Conservation (phyloP, 2,888 invertebrate genomes). For the Trachelus iudaicus region DNA sequence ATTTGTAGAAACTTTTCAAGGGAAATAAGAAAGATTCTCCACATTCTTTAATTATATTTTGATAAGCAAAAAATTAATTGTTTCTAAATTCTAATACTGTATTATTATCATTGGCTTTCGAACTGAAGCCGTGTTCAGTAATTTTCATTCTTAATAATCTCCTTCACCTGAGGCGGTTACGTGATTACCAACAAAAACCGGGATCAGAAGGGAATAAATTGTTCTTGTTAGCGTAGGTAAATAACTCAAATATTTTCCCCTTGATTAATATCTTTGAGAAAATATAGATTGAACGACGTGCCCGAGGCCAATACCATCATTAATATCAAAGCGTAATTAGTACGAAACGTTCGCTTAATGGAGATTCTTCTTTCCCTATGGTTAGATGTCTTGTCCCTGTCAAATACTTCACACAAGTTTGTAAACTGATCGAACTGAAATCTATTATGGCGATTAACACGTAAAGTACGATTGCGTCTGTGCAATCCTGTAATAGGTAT, state of each 20-base stretch:
- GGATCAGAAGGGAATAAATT: background rate
- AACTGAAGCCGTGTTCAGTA: background rate
- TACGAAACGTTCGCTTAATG: background rate
- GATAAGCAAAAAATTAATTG: background rate
- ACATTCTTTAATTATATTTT: background rate
- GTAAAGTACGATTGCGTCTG: background rate
- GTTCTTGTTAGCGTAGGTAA: background rate
- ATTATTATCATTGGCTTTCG: background rate
- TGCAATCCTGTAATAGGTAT: background rate
- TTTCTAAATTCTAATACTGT: background rate
- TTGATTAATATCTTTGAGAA: background rate
- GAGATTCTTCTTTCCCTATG: background rate
- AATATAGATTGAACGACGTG: background rate
- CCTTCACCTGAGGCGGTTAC: background rate
- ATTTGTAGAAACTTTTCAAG: background rate
- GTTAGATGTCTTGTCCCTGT: background rate
- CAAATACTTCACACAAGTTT: background rate
- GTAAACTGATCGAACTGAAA: background rate
- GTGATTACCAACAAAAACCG: background rate
- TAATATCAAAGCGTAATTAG: background rate
- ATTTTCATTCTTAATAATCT: background rate
- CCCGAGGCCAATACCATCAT: background rate
- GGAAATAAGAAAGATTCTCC: background rate
- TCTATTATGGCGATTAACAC: background rate
- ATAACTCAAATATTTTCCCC: background rate